Base-by-base conservation (phyloP, 2,113 vertebrate species). In the Gobio gobio region DNA sequence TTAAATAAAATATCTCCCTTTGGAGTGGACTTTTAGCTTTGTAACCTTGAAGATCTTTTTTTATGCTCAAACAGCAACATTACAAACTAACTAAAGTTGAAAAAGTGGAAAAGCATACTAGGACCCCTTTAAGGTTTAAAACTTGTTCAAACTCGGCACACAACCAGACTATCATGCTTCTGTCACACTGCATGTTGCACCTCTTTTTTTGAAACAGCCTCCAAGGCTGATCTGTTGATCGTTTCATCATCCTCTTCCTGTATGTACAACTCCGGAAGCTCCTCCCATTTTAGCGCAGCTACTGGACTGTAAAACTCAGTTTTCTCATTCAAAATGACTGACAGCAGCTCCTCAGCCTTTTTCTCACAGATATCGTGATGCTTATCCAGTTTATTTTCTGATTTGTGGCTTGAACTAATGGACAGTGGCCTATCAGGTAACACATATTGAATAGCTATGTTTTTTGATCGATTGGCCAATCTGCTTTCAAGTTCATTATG, bases 261-360 rank as follows among this genome's bases (percentile, higher is more conserved):
- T 92, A 99, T 97, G 91, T 96, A 95, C 85, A 99, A 92, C 87
- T 94, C 92, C 72, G 94, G 87, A 58, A 88, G 90, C 86, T 89
- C 91, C 85, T 89, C 88, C 90, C 92, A 93, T 54, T 58, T 26
- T 64, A 64, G 68, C 1, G 86, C 88, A 36, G 84, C 26, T 49
- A 64, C 22, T 33, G 80, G 77, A 58, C 51, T 84, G 6, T 12
- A 54, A 72, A 74, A 13, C 12, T 77, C 72, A 59, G 86, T 66
- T 24, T 24, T 33, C 51, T 58, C 29, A 24, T 43, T 70, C 26
- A 66, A 72, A 79, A 80, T 29, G 4, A 40, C 68, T 40, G 83
- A 79, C 16, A 82, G 45, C 22, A 83, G 4, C 51, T 78, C 43
- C 40, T 83, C 78, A 47, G 54, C 24, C 40, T 18, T 58, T 82